Base-by-base conservation (phyloP, 1,140 invertebrate species). In the Ditylenchus dipsaci region DNA sequence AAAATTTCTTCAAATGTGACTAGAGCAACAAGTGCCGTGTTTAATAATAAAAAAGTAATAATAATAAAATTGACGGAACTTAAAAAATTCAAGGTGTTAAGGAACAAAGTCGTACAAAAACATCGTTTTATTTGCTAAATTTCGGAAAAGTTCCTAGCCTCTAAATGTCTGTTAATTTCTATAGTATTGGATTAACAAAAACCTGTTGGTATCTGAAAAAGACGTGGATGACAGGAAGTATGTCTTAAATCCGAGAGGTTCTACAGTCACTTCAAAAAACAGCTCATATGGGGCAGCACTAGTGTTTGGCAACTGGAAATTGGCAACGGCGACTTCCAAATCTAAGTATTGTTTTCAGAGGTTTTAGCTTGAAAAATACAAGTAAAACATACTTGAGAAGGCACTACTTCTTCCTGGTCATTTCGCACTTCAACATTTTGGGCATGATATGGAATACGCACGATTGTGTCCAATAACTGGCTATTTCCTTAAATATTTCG, bases 241-340 rank as follows among this genome's bases (percentile, higher is more conserved):
- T 43, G 68, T 70, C 45, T 30, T 26, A 53, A 70, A 70, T 49
- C 68, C 68, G 1, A 70, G 33, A 9, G 68, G 63, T 17, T 67
- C 27, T 11, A 70, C 38, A n/a, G 33, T 3, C 19, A 21, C 67
- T 7, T 30, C 8, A 30, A 70, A 70, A 45, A 59, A 7, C 26
- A 70, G 33, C 38, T 70, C 68, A 53, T 27, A 70, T 3, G 68
- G 68, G 13, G 68, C 66, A 15, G 56, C 29, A 56, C 29, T 33
- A 15, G 9, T 19, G 21, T 71, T 53, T 19, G n/a, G 49, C n/a
- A 53, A 26, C 15, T 53, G 49, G 8, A 21, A 26, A 19, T 3
- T 7, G 23, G n/a, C 3, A 21, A 19, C 1, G 23, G 23, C n/a
- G 49, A 21, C 23, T 53, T 53, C 49, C n/a, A 53, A 3, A 53